A percentile compares a stretch with the other conserved stretches of the same genome.
phyloP scores from a whole-genome alignment of 2,113 vertebrate species.

The Empidonax alnorum region DNA sequence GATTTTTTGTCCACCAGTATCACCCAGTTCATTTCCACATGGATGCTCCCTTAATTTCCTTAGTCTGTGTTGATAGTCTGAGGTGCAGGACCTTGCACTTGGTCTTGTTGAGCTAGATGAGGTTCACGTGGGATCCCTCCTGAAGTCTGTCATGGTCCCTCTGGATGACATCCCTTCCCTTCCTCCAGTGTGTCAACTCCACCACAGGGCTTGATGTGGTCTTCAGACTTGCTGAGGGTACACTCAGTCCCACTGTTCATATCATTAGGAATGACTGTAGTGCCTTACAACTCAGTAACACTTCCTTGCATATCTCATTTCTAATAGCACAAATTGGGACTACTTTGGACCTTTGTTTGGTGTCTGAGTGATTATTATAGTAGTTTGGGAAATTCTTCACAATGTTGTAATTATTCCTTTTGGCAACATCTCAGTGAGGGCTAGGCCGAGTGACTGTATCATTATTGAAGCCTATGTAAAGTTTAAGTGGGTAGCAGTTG shows the following conservation, averaged over 20 bases:
- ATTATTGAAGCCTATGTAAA: not conserved
- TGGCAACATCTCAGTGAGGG: fast-evolving
- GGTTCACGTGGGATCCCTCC: fast-evolving
- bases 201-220: fast-evolving
- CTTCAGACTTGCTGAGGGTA: not conserved
- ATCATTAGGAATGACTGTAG: not conserved
- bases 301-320: not conserved
- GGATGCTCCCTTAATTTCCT: not conserved
- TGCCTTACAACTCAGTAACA: not conserved
- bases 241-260: fast-evolving
- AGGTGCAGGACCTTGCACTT: not conserved
- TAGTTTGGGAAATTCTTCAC: not conserved
- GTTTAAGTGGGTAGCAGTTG: not conserved
- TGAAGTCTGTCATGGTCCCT: not conserved
- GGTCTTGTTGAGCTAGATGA: not conserved
- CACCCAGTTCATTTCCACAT: fast-evolving
- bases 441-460: not conserved
- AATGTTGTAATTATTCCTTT: not conserved
- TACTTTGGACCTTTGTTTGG: not conserved
- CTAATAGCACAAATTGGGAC: not conserved
- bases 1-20: not conserved
- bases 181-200: fast-evolving
- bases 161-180: not conserved
- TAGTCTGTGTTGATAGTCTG: fast-evolving
- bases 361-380: not conserved